Evolutionary conservation across 2,113 vertebrate species (phyloP), one percentile per base, ranked within the genome.

Genomic region (Lampris incognitus): DNA sequence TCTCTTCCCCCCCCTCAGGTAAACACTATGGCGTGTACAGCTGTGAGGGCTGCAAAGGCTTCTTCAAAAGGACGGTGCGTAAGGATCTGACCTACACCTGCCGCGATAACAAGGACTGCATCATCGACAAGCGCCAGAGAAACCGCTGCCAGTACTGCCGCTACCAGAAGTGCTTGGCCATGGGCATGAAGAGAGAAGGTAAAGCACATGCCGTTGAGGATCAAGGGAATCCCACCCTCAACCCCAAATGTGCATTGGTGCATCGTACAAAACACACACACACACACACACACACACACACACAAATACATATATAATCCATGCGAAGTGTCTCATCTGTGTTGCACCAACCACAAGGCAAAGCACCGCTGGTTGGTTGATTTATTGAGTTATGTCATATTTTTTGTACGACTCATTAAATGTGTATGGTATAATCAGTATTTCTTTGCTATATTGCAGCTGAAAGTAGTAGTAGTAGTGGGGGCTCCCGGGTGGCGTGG

Each of bases 101-200:
- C 90, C 93, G 98, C 0, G 98, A 99, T 95, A 99, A 94, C 93
- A 99, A 99, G 92, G 96, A 99, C 95, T 99, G 98, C 66, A 85
- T 98, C 49, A 99, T 99, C 1, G 98, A 99, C 90, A 99, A 99
- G 89, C 96, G 98, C 39, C 98, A 99, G 94, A 95, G 98, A 79
- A 99, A 99, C 94, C 97, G 98, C 54, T 99, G 98, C 88, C 98
- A 99, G 92, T 99, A 99, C 93, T 99, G 98, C 92, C 98, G 98
- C 88, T 99, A 99, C 87, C 98, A 99, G 96, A 99, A 99, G 95
- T 99, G 98, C 94, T 95, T 99, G 52, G 98, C 98, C 54, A 99
- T 98, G 97, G 98, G 98, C 88, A 99, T 99, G 98, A 99, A 99
- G 94, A 94, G 97, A 91, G 98, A 99, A 97, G 98, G 98, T 99